These are phyloP conservation scores for Tuberolachnus salignus DNA, from an alignment of 2,888 invertebrate species.

Conservation along the genomic window DNA sequence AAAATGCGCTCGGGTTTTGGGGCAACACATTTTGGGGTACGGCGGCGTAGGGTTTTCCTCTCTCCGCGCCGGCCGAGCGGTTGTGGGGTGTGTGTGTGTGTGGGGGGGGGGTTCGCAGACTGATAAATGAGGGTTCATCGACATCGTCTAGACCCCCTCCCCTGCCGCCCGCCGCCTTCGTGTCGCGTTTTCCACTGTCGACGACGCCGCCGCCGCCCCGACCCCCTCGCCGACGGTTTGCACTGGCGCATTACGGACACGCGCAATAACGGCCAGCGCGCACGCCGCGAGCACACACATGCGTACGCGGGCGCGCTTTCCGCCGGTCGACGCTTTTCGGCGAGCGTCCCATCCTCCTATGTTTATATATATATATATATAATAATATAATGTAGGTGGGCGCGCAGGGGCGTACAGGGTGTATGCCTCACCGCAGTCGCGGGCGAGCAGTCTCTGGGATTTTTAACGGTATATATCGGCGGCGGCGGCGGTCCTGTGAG, in stretches of 20 bases:
- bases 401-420: not conserved
- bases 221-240: conserved; percentile 7
- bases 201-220: not conserved
- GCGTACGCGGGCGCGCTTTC: not conserved
- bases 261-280: not conserved
- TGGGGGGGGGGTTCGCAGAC: conserved; percentile 60
- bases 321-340: not conserved
- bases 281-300: not conserved
- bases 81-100: not conserved
- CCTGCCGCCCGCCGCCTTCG: not conserved
- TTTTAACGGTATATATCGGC: not conserved
- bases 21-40: conserved; percentile 9
- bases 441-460: not conserved
- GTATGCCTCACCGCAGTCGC: too few relatives aligned
- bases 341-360: not conserved
- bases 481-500: not conserved
- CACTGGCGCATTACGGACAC: conserved; percentile 39
- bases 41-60: not conserved
- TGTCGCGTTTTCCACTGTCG: not conserved
- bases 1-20: not conserved
- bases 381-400: too few relatives aligned
- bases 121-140: conserved; percentile 64
- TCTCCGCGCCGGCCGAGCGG: conserved; percentile 59
- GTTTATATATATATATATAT: too few relatives aligned
- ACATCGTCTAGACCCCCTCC: conserved; percentile 59